Conservation (phyloP, 23 tunicate genomes). For the Halocynthia aurantium region DNA sequence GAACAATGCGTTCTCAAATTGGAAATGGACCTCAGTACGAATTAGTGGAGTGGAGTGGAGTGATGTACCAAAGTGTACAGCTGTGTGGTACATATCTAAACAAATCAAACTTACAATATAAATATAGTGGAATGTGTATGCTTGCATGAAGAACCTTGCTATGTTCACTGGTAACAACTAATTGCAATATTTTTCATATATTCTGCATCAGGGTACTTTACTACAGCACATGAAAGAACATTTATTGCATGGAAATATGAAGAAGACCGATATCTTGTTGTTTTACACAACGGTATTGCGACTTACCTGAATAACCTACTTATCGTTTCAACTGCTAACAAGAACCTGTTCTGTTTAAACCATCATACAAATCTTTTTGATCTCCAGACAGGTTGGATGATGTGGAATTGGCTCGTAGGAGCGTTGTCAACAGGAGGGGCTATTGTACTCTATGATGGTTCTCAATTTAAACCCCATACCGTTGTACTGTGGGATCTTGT, state of each 20-base stretch:
- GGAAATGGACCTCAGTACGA: too few relatives aligned
- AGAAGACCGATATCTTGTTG: slow-evolving; percentile 41
- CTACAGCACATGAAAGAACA: slow-evolving; percentile 84
- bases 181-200: slow-evolving; percentile 5
- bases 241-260: slow-evolving; percentile 80
- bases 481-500: slow-evolving; percentile 54
- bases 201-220: slow-evolving; percentile 59
- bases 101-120: too few relatives aligned
- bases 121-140: neutral
- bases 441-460: slow-evolving; percentile 78
- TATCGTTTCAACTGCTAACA: neutral
- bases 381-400: slow-evolving; percentile 91
- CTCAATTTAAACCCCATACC: slow-evolving; percentile 69
- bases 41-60: too few relatives aligned
- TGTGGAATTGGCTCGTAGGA: slow-evolving; percentile 98
- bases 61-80: too few relatives aligned
- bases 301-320: neutral
- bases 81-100: too few relatives aligned
- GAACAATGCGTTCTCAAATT: too few relatives aligned
- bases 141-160: neutral
- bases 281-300: slow-evolving; percentile 68
- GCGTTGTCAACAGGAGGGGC: slow-evolving; percentile 67
- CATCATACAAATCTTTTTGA: neutral
- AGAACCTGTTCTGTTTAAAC: neutral
- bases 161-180: neutral